Evolutionary conservation across 2,888 invertebrate species (phyloP).

Genomic region (Leptinotarsa peninsularis): DNA sequence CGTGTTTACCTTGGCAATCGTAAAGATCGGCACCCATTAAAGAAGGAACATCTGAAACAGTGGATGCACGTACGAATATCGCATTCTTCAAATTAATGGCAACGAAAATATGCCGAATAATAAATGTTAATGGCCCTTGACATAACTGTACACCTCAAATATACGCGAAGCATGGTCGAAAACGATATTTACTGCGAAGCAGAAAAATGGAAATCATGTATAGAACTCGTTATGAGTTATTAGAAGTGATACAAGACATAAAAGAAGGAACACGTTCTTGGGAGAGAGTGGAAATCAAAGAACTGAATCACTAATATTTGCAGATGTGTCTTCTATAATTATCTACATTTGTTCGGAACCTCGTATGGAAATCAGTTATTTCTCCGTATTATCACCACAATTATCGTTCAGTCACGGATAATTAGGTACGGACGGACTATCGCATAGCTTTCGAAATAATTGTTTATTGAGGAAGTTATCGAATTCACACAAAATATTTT

Average conservation of each 20-base stretch:
- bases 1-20: background rate
- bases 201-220: background rate
- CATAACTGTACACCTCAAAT: constrained; percentile 12
- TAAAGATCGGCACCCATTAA: constrained; percentile 6
- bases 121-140: constrained; percentile 17
- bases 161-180: constrained; percentile 4
- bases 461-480: background rate
- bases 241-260: background rate
- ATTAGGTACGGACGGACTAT: background rate
- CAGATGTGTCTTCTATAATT: background rate
- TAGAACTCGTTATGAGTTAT: background rate
- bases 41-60: background rate
- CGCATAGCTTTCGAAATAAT: background rate
- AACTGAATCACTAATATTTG: background rate
- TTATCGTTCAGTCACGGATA: background rate
- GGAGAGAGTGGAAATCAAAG: background rate
- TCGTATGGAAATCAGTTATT: background rate
- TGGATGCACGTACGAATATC: constrained; percentile 6
- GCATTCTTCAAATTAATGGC: constrained; percentile 10
- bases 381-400: background rate
- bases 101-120: constrained; percentile 16
- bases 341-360: background rate
- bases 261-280: background rate
- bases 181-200: constrained; percentile 3
- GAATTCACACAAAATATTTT: background rate